Conservation (phyloP, 2,797 vertebrate genomes). For the Phoeniculus purpureus region DNA sequence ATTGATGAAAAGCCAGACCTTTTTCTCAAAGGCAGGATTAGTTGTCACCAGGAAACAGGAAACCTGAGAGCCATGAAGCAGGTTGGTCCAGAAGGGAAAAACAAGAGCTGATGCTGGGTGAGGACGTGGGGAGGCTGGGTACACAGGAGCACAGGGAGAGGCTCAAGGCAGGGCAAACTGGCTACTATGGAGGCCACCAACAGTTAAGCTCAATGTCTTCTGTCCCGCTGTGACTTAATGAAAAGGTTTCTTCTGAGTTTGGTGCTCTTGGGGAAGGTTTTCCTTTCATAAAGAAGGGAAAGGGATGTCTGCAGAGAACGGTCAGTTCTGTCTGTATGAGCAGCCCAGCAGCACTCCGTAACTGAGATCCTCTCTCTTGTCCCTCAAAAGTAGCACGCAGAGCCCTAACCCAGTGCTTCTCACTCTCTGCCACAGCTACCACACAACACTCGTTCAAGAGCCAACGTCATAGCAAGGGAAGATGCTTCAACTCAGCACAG, state of each 20-base stretch:
- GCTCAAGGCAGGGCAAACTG: not conserved
- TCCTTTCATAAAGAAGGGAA: not conserved
- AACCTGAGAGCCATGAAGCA: not conserved
- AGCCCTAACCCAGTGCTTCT: rapidly evolving
- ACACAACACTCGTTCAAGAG: rapidly evolving
- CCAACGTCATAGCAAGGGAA: rapidly evolving
- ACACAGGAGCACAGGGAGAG: rapidly evolving
- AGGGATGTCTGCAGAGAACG: not conserved
- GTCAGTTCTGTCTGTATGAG: rapidly evolving
- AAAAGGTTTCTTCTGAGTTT: not conserved
- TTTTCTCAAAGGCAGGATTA: not conserved
- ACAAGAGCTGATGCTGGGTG: not conserved
- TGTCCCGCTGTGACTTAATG: rapidly evolving
- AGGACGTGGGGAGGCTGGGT: rapidly evolving
- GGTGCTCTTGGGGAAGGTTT: not conserved
- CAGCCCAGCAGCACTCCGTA: not conserved
- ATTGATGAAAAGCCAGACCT: not conserved
- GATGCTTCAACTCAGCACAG: rapidly evolving
- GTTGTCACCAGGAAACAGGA: not conserved
- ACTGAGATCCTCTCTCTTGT: no score
- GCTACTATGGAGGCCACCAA: not conserved
- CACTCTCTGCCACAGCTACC: rapidly evolving
- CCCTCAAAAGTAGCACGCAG: not conserved
- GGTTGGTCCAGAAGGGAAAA: rapidly evolving
- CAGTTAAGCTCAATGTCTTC: not conserved